Base-by-base conservation (phyloP, 2,888 invertebrate species). In the Leucoptera coffeella region DNA sequence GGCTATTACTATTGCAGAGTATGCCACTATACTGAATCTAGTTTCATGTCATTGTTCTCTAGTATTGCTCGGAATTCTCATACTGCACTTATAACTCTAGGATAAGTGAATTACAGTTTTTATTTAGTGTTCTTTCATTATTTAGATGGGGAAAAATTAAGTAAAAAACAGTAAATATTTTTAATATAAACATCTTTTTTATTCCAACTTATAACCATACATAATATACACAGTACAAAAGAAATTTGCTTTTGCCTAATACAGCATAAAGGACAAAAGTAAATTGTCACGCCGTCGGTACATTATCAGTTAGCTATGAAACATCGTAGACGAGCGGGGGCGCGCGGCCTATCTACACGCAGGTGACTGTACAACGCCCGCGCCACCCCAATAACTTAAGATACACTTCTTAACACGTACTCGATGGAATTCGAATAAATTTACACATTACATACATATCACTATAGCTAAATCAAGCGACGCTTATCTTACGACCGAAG, bases 201-300 rank as follows among this genome's bases (percentile, higher is more conserved):
- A 65, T 67, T 65, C 61, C 67, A 67, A 65, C 67, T 80, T 81
- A 80, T 78, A 78, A 77, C 79, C 80, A 78, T 82, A 82, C 81
- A 82, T 81, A 65, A 69, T 72, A 81, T 82, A 82, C 82, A 83
- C 82, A 82, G 82, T 82, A 83, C 82, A 82, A 83, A 82, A 80
- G 79, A 81, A 80, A 78, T 54, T 59, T 62, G 75, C 73, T 67
- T 69, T 65, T 61, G 53, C 49, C 53, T 64, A 62, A 53, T 59
- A 60, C 67, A 71, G 67, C 65, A 59, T 59, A 58, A 56, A 57
- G 55, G 67, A 67, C 61, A 65, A 65, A 64, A 59, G 56, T 38
- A 67, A 67, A 65, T 64, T 64, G 64, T 57, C 67, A 47, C 65
- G 53, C 55, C 51, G 52, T 50, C 57, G 39, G 47, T 54, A 37